These are phyloP conservation scores for Diplolepis rosae DNA, from an alignment of 2,888 invertebrate genomes.

Conservation along the genomic window DNA sequence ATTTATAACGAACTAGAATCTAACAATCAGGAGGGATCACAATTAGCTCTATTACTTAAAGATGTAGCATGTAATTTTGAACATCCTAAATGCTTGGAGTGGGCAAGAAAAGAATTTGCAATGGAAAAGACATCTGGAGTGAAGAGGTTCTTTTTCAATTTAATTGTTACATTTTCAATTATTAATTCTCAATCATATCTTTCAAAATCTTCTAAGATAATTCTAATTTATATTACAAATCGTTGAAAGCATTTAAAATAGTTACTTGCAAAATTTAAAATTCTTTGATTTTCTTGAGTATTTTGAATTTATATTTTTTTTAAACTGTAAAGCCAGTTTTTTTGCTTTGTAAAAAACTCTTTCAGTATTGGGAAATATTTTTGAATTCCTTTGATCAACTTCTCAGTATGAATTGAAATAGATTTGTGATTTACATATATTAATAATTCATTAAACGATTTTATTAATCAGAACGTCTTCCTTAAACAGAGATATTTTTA, in stretches of 20 bases:
- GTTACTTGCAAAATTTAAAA: too few species aligned
- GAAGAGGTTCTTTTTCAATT: too few species aligned
- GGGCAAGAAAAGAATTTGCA: conserved; percentile 53
- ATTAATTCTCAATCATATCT: too few species aligned
- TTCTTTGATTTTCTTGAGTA: too few species aligned
- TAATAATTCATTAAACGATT: background rate
- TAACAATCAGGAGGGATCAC: conserved; percentile 53
- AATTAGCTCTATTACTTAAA: conserved; percentile 56
- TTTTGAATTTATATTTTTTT: too few species aligned
- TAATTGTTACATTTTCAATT: too few species aligned
- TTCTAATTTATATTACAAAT: too few species aligned
- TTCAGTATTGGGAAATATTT: too few species aligned
- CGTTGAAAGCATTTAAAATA: too few species aligned
- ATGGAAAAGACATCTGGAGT: conserved; percentile 28
- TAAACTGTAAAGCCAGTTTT: too few species aligned
- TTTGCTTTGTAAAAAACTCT: too few species aligned
- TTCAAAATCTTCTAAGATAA: too few species aligned
- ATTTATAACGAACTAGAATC: conserved; percentile 55
- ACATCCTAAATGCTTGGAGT: conserved; percentile 57
- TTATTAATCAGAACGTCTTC: conserved; percentile 1
- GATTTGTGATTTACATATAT: conserved; percentile 35
- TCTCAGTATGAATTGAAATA: background rate
- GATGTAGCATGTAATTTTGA: conserved; percentile 61
- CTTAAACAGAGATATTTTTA: background rate
- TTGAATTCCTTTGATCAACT: background rate